Base-by-base conservation (phyloP, 2,888 invertebrate genomes). In the Yponomeuta sedellus region DNA sequence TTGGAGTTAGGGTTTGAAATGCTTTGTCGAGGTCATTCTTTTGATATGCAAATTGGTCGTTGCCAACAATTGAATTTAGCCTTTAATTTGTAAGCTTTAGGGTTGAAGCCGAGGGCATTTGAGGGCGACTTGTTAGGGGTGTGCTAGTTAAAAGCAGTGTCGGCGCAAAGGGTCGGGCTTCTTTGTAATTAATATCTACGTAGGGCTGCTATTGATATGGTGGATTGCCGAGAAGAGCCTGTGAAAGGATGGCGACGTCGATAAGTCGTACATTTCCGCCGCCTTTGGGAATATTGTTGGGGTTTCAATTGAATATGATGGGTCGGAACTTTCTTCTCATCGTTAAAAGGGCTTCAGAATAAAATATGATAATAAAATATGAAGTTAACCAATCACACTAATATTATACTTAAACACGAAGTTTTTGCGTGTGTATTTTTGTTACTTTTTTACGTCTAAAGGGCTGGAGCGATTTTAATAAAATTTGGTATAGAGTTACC, bases 181-280 rank as follows among this genome's bases (percentile, higher is more conserved):
- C 83, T 86, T 86, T 87, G 88, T 88, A 89, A 90, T 87, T 86
- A 87, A 88, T 88, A 90, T 82, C 84, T 85, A 89, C 82, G 85
- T 85, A 80, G 80, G 78, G 77, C 78, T 77, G 85, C 82, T 79
- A 88, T 88, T 88, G 86, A 88, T 85, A 88, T 79, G 82, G 78
- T 82, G 78, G 86, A 87, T 88, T 84, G 82, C 77, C 80, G 77
- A 80, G 78, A 72, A 75, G 72, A 52, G 25, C 16, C n/a, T 61
- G 61, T 61, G 12, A 34, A n/a, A n/a, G 39, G 39, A 61, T n/a
- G 28, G 25, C 10, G 34, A 34, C 11, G 59, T 59, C 59, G 25
- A 59, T 59, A 59, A 59, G 12, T 52, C 16, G 44, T 52, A 52
- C 44, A 52, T 52, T 52, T 52, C 44, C 44, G 44, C 44, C 12